Conservation (phyloP, 2,113 vertebrate genomes). For the Apaloderma vittatum region DNA sequence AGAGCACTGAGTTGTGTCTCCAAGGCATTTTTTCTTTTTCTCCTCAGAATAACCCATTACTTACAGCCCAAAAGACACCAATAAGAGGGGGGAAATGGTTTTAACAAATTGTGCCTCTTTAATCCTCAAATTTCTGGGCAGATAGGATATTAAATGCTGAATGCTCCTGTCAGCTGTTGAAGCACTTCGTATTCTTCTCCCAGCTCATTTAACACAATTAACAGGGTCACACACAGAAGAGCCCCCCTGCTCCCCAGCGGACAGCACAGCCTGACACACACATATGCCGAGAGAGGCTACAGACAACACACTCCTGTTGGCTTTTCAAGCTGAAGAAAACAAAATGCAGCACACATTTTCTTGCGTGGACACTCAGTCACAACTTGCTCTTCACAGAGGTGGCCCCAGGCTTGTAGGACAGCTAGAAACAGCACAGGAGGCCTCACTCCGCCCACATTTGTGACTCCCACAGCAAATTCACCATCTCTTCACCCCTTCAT, state of each 20-base stretch:
- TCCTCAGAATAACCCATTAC: not conserved
- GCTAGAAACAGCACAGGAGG: accelerated
- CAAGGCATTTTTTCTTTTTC: not conserved
- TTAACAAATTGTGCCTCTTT: not conserved
- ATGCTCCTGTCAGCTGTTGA: not conserved
- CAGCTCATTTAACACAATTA: not conserved
- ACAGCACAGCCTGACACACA: not conserved
- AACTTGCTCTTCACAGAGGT: not conserved
- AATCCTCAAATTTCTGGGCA: not conserved
- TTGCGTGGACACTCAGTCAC: not conserved
- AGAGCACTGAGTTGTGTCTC: not conserved
- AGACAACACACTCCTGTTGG: not conserved
- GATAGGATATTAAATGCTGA: not conserved
- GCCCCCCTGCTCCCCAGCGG: not conserved
- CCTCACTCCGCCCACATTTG: not conserved
- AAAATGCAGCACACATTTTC: accelerated
- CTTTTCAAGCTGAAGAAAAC: not conserved
- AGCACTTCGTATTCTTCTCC: not conserved
- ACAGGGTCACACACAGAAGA: not conserved
- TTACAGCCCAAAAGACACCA: not conserved
- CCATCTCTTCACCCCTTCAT: not conserved
- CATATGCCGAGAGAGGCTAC: accelerated
- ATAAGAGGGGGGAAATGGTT: not conserved
- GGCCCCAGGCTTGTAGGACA: accelerated
- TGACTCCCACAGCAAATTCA: not conserved